Evolutionary conservation across 2,888 invertebrate genomes (phyloP), one percentile per base, ranked within the genome.

Genomic region (Protodeltote pygarga): DNA sequence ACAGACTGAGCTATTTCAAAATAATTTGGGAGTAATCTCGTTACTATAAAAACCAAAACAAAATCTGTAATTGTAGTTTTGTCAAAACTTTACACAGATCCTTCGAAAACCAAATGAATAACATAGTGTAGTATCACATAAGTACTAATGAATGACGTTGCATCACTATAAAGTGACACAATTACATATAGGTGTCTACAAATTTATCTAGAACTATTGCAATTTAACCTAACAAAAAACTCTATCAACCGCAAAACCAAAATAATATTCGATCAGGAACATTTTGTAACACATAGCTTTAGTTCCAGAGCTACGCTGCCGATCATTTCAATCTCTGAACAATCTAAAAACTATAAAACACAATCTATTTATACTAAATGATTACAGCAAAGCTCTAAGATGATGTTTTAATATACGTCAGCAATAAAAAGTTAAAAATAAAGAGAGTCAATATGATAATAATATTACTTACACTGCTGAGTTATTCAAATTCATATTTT

Each of bases 81-180:
- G n/a, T n/a, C n/a, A 5, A 13, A 14, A 5, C n/a, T 13, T 34
- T 11, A 31, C 42, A 28, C 25, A 29, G 10, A 27, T 34, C 24
- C 41, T 39, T 44, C 47, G 59, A 59, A 66, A 68, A 54, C 52
- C 51, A 57, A 65, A 44, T 48, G 41, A 9, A 25, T 17, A 25
- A 39, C 33, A 49, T 58, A 51, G 27, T 31, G 51, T 54, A 60
- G 57, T 70, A 73, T 73, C 71, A 73, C 67, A 70, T 63, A 62
- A 62, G 54, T 66, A 53, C 53, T 57, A 65, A 68, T 31, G 40
- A 16, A 53, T 50, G 33, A 48, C 15, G 21, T 52, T 44, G 50
- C 41, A 69, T 66, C 52, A 66, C 31, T 52, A 52, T 40, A 8
- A n/a, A 23, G 47, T 65, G 46, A 52, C 32, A 59, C 34, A 48